Evolutionary conservation across 2,888 invertebrate species (phyloP).

Genomic region (Anodontia alba): DNA sequence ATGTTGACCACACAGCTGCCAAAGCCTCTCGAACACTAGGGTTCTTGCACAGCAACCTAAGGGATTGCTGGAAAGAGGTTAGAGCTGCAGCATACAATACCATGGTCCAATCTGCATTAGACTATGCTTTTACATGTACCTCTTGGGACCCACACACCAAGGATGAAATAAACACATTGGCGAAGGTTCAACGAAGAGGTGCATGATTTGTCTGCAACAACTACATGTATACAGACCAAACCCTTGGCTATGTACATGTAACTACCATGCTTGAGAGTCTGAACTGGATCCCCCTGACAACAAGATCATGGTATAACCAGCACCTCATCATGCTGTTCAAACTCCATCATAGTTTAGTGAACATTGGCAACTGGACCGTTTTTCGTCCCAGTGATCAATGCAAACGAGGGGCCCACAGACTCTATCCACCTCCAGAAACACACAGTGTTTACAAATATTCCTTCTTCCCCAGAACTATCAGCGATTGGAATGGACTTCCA

Average conservation of each 20-base stretch:
- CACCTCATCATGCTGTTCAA: background rate
- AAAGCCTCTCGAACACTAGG: too few species aligned
- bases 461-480: slow-evolving; percentile 29
- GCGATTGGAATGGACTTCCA: slow-evolving; percentile 35
- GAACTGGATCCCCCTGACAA: background rate
- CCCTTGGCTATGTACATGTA: background rate
- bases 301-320: background rate
- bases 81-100: background rate
- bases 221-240: slow-evolving; percentile 3
- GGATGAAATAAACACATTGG: background rate
- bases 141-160: slow-evolving; percentile 7
- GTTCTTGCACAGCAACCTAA: background rate
- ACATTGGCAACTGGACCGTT: background rate
- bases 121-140: background rate
- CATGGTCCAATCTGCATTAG: too few species aligned
- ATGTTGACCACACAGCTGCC: background rate
- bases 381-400: background rate
- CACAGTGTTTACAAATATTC: slow-evolving; percentile 7
- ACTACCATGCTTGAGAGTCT: background rate
- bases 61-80: background rate
- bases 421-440: background rate
- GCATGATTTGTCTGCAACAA: slow-evolving; percentile 20
- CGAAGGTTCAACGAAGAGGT: background rate
- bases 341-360: background rate
- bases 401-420: slow-evolving; percentile 6